Evolutionary conservation across 2,888 invertebrate species (phyloP), one percentile per base, ranked within the genome.

Genomic region (Adineta ricciae): DNA sequence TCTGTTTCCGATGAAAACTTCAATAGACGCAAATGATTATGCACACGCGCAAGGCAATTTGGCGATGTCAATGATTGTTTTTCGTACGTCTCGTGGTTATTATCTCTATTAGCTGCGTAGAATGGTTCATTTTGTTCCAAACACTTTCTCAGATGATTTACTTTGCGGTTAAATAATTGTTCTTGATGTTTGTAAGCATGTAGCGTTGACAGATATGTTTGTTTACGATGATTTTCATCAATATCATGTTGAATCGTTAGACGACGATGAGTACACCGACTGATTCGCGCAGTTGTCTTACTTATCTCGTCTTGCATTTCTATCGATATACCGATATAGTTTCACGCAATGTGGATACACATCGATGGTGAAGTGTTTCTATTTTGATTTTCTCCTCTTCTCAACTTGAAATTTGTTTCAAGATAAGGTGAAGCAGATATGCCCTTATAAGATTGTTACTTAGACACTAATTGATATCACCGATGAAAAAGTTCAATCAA

Each of bases 21-120:
- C n/a, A 78, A 41, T 24, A 78, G n/a, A 41, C 78, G 78, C 38
- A 41, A 78, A n/a, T 78, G 78, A 78, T 78, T 78, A 41, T 78
- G 41, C n/a, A 78, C 41, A 41, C 78, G 78, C 11, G 78, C 8
- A 78, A 78, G 32, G n/a, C 78, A 78, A 78, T 38, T 78, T 41
- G 78, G 78, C n/a, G n/a, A 24, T 41, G n/a, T 41, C 24, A 38
- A 38, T 24, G 38, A 1, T 41, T 78, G 2, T 24, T 41, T 41
- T 24, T 78, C 24, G 14, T 32, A 19, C 32, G 1, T 36, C 27
- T 64, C 32, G 1, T 64, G 5, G 19, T 7, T 2, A 32, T 7
- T 19, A 46, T 46, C 46, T n/a, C n/a, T n/a, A n/a, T n/a, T n/a
- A n/a, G n/a, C n/a, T n/a, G n/a, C n/a, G 8, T 8, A 46, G 11